These are phyloP conservation scores for Aptenodytes forsteri DNA, from an alignment of 2,113 vertebrate genomes.

Conservation along the genomic window DNA sequence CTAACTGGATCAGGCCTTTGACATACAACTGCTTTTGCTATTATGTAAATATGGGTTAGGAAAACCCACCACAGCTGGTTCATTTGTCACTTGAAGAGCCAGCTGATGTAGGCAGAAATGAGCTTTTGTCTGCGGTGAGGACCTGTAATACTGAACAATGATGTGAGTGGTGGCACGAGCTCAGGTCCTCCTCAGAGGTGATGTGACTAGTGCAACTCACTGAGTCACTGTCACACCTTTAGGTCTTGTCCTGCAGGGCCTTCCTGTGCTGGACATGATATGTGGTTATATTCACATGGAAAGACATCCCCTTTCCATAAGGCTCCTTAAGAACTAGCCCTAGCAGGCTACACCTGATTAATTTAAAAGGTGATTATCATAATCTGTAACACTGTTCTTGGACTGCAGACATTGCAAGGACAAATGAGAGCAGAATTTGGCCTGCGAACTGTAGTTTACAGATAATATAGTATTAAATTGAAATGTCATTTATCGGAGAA, in stretches of 20 bases:
- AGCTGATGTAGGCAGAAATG: background rate
- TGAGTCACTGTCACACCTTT: background rate
- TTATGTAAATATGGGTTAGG: background rate
- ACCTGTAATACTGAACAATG: background rate
- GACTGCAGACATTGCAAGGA: background rate
- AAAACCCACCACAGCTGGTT: background rate
- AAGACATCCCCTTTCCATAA: background rate
- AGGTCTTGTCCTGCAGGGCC: background rate
- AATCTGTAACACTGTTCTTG: background rate
- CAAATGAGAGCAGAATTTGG: background rate
- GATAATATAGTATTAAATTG: background rate
- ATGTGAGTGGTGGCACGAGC: background rate
- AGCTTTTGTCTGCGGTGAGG: background rate
- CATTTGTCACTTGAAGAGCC: background rate
- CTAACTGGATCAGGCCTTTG: background rate
- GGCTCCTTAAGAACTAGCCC: background rate
- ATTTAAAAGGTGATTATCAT: slow-evolving; percentile 20
- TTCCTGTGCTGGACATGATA: background rate
- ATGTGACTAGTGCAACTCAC: background rate
- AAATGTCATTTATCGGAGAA: background rate
- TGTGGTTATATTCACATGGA: background rate
- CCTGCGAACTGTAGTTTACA: background rate
- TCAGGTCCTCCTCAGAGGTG: background rate
- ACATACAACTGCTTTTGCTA: background rate
- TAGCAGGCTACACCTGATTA: background rate